Conservation (phyloP, 2,888 invertebrate genomes). For the Melolontha melolontha region DNA sequence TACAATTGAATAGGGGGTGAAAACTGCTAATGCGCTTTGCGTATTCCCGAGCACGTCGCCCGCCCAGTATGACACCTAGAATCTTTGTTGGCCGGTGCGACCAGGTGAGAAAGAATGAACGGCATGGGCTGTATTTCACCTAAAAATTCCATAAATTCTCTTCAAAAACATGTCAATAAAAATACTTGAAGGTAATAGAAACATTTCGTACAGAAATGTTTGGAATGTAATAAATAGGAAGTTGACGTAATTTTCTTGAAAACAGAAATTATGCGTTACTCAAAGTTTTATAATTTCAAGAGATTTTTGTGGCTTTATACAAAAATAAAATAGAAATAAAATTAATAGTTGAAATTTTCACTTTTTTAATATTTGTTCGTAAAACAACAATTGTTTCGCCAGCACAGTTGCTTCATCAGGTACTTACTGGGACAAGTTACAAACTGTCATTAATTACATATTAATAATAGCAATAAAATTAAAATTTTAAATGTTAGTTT, state of each 20-base stretch:
- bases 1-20: slow-evolving; percentile 39
- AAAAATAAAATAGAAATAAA: too few relatives aligned
- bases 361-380: too few relatives aligned
- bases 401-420: too few relatives aligned
- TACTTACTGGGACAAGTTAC: too few relatives aligned
- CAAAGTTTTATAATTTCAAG: too few relatives aligned
- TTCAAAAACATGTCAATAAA: slow-evolving; percentile 30
- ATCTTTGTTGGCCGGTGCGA: slow-evolving; percentile 28
- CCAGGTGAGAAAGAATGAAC: slow-evolving; percentile 41
- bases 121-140: slow-evolving; percentile 15
- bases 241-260: neutral
- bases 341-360: too few relatives aligned
- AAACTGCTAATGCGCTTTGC: slow-evolving; percentile 41
- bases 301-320: too few relatives aligned
- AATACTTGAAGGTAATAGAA: slow-evolving; percentile 14
- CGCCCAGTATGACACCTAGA: slow-evolving; percentile 42
- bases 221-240: neutral
- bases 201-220: slow-evolving; percentile 10
- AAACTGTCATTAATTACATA: too few relatives aligned
- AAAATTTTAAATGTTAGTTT: too few relatives aligned
- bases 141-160: slow-evolving; percentile 20
- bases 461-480: too few relatives aligned
- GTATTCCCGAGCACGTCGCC: slow-evolving; percentile 49
- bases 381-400: too few relatives aligned
- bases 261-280: too few relatives aligned